A percentile compares a stretch with the other conserved stretches of the same genome.
These are phyloP conservation scores for Temnothorax curvispinosus DNA, from an alignment of 1,140 invertebrate species.

Conservation along the genomic window DNA sequence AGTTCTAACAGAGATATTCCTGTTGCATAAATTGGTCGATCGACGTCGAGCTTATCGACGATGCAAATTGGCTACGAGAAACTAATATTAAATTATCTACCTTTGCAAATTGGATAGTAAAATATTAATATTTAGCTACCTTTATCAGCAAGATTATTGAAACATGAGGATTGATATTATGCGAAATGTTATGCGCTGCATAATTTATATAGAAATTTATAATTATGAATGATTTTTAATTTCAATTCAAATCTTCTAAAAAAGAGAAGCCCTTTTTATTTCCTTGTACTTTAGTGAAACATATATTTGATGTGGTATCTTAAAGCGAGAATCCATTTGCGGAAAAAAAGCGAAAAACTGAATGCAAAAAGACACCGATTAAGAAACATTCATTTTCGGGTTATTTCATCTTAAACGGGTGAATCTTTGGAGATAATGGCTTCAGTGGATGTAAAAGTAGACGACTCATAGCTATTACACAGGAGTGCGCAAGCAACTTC, in stretches of 20 bases:
- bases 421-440: background rate
- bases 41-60: background rate
- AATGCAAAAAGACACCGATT: no score
- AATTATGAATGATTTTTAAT: constrained; percentile 1
- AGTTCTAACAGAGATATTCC: constrained; percentile 18
- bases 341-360: background rate
- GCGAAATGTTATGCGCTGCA: background rate
- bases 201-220: background rate
- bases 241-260: background rate
- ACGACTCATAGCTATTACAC: background rate
- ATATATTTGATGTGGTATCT: background rate
- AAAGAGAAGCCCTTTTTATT: background rate
- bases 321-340: background rate
- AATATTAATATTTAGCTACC: background rate
- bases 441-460: background rate
- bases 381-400: background rate
- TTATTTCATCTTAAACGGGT: background rate
- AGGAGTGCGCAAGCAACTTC: background rate
- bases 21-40: background rate
- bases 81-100: constrained; percentile 23
- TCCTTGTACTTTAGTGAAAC: background rate
- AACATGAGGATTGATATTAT: background rate
- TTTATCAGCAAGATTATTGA: background rate
- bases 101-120: background rate
- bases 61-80: constrained; percentile 17